Evolutionary conservation across 2,113 vertebrate species (phyloP).

Genomic region (Neogobius melanostomus): DNA sequence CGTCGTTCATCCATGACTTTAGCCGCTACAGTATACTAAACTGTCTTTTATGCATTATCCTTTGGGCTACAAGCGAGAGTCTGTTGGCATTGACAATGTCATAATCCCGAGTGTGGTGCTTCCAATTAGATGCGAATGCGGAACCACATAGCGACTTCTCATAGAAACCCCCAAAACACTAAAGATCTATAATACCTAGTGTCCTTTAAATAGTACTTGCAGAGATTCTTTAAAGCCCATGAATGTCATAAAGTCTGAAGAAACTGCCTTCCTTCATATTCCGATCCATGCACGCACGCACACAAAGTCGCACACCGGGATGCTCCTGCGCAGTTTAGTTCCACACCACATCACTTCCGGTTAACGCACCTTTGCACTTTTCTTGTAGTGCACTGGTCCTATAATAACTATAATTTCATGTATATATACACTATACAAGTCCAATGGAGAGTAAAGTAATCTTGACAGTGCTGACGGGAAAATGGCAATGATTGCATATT

Average conservation of each 20-base stretch:
- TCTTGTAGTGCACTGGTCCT: too few species aligned
- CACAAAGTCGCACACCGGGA: background rate
- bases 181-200: background rate
- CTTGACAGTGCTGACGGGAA: too few species aligned
- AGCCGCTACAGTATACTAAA: background rate
- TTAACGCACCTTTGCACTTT: too few species aligned
- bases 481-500: too few species aligned
- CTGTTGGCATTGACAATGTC: background rate
- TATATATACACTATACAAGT: too few species aligned
- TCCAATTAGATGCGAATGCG: conserved; percentile 40
- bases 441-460: too few species aligned
- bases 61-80: background rate
- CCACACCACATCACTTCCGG: conserved; percentile 37
- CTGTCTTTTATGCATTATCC: conserved; percentile 4
- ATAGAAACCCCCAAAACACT: background rate
- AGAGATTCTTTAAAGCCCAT: background rate
- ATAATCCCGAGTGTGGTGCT: conserved; percentile 36
- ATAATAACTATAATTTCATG: too few species aligned
- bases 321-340: conserved; percentile 5
- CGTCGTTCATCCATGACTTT: conserved; percentile 67
- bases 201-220: background rate
- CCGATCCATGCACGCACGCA: background rate
- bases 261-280: too few species aligned
- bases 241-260: too few species aligned
- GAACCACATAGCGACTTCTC: background rate